Conservation (phyloP, 2,888 invertebrate genomes). For the Dendrolimus houi region DNA sequence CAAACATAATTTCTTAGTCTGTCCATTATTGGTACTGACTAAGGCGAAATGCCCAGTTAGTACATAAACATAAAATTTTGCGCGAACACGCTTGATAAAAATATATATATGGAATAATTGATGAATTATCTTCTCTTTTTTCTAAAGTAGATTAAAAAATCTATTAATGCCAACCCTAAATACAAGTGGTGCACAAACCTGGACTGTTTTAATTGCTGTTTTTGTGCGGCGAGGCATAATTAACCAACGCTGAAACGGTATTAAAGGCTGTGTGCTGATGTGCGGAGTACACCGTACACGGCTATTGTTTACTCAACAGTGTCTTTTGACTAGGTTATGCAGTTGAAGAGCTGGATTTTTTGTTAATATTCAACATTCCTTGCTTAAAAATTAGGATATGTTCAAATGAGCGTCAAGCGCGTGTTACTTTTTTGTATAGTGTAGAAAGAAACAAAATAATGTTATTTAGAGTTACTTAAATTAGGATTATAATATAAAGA, state of each 20-base stretch:
- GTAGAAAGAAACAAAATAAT: too few relatives aligned
- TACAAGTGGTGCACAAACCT: conserved; percentile 19
- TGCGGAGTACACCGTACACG: neutral
- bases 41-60: neutral
- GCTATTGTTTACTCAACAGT: neutral
- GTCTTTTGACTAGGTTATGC: too few relatives aligned
- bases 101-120: neutral
- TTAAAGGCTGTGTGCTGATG: neutral
- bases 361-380: too few relatives aligned
- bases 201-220: conserved; percentile 28
- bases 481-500: too few relatives aligned
- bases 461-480: too few relatives aligned
- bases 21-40: too few relatives aligned
- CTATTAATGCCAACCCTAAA: conserved; percentile 2
- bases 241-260: conserved; percentile 12
- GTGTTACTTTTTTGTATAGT: too few relatives aligned
- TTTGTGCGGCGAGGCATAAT: conserved; percentile 18
- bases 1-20: too few relatives aligned
- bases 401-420: too few relatives aligned
- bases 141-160: neutral
- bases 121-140: too few relatives aligned
- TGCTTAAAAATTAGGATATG: too few relatives aligned
- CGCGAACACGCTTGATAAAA: neutral
- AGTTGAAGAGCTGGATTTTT: too few relatives aligned
- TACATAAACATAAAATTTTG: neutral